phyloP scores from a whole-genome alignment of 1,140 invertebrate genomes.

The Bombyx mandarina region DNA sequence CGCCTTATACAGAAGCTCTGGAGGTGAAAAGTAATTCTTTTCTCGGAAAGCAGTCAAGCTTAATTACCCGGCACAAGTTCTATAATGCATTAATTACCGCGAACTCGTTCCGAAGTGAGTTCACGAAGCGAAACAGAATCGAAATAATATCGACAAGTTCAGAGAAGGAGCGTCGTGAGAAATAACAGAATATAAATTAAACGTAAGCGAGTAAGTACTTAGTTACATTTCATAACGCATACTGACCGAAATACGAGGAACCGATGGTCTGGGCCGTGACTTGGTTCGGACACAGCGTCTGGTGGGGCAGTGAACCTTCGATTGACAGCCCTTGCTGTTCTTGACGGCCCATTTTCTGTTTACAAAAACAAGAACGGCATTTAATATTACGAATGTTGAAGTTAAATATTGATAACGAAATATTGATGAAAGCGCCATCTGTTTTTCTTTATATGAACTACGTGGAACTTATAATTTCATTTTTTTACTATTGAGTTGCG shows the following conservation, averaged over 20 bases:
- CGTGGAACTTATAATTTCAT: too few relatives aligned
- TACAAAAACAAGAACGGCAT: conserved; percentile 11
- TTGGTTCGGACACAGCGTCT: conserved; percentile 34
- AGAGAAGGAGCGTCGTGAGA: conserved; percentile 33
- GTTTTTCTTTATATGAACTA: background rate
- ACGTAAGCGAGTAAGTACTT: background rate
- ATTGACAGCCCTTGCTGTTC: conserved; percentile 31
- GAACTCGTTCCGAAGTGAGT: conserved; percentile 1
- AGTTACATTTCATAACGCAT: conserved; percentile 44
- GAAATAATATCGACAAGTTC: conserved; percentile 29
- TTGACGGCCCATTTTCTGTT: conserved; percentile 56
- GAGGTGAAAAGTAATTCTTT: too few relatives aligned
- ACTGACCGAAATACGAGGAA: conserved; percentile 62
- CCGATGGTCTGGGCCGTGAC: conserved; percentile 40
- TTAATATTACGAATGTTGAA: too few relatives aligned
- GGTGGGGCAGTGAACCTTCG: conserved; percentile 41
- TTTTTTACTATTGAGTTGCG: too few relatives aligned
- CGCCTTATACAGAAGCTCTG: too few relatives aligned
- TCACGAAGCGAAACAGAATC: conserved; percentile 14
- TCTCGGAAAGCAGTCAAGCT: background rate
- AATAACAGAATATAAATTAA: conserved; percentile 24
- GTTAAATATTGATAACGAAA: too few relatives aligned
- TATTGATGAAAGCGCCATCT: background rate
- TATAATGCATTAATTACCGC: background rate
- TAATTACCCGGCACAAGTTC: background rate